These are phyloP conservation scores for Ceratina japonica DNA, from an alignment of 1,140 invertebrate species.

Conservation along the genomic window DNA sequence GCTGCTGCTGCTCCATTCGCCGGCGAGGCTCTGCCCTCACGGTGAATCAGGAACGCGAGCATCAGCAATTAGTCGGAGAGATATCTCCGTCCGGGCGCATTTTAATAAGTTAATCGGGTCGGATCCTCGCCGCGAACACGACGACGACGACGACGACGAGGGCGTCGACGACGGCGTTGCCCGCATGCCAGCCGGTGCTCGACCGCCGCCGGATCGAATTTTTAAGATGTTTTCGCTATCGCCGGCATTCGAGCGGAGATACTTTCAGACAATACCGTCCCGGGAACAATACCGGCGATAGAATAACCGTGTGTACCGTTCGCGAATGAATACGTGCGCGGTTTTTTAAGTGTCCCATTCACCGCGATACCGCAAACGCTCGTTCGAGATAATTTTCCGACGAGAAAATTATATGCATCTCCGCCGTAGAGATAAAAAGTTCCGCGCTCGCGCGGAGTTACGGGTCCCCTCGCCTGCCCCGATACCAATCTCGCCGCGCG, in stretches of 20 bases:
- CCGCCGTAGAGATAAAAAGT: conserved; percentile 13
- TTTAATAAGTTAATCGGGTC: conserved; percentile 57
- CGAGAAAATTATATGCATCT: background rate
- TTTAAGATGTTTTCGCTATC: conserved; percentile 29
- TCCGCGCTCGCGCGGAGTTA: background rate
- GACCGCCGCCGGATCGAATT: background rate
- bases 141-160: too few species aligned
- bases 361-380: background rate
- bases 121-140: background rate
- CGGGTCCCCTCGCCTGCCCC: background rate
- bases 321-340: background rate
- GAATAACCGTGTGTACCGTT: conserved; percentile 28
- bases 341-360: conserved; percentile 34
- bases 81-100: conserved; percentile 22
- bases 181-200: conserved; percentile 19
- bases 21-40: conserved; percentile 21
- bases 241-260: conserved; percentile 6
- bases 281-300: conserved; percentile 21
- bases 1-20: conserved; percentile 63
- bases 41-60: conserved; percentile 25
- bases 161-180: conserved; percentile 1
- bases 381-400: conserved; percentile 2
- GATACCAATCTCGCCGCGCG: background rate
- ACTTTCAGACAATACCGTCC: conserved; percentile 25
- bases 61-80: conserved; percentile 62